Base-by-base conservation (phyloP, 2,888 invertebrate species). In the Drosophila meridiana region DNA sequence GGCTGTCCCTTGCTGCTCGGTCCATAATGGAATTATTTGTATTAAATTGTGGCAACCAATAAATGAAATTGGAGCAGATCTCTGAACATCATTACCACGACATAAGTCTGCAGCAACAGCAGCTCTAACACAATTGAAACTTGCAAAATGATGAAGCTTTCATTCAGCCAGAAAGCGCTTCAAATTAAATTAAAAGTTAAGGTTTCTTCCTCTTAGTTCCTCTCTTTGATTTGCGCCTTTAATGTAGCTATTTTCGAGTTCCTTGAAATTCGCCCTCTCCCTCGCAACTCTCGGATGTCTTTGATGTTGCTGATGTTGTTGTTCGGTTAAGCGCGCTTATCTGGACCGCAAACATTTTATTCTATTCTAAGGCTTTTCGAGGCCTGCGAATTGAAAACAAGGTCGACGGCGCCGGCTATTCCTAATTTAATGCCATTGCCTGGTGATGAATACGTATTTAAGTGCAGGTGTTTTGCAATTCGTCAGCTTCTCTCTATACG, bases 11-110 rank as follows among this genome's bases (percentile, higher is more conserved):
- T 42, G 75, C 52, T 30, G 13, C 28, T 14, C 9, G 36, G 48
- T 59, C 69, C 67, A 78, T 85, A 87, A 90, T 89, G 64, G 74
- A 83, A 88, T 89, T 87, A 90, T 89, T 83, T 88, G 77, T 83
- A 88, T 90, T 79, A 82, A 90, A 90, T 88, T 89, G 83, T 85
- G 88, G 82, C 76, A 81, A 71, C 69, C 80, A 85, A 85, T 82
- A 81, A 77, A 83, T 69, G 60, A 65, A 84, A 89, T 82, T 81
- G 73, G 73, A 75, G 71, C 70, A 76, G 61, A 62, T 78, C 70
- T 67, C 55, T 52, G 57, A 68, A 60, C 74, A 73, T 70, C 59
- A 81, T 73, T 77, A 57, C 59, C 64, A 71, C 66, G 43, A 48
- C 57, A 53, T 61, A 55, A 42, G 57, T 64, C 40, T 36, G n/a